Base-by-base conservation (phyloP, 2,888 invertebrate genomes). In the Hartigia nigra region DNA sequence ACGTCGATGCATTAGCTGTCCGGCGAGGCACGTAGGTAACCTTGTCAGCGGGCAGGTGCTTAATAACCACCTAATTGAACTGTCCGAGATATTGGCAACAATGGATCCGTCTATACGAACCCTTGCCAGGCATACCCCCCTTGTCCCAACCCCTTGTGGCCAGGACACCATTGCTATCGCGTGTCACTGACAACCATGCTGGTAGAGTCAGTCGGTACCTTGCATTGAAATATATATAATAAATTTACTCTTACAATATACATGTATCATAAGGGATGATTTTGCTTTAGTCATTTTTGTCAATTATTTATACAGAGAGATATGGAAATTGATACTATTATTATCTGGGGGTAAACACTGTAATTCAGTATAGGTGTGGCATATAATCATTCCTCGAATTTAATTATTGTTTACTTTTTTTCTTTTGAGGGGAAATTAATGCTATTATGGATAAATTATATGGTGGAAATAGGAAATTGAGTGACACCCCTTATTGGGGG, bases 1-100 rank as follows among this genome's bases (percentile, higher is more conserved):
- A 34, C 72, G 72, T 72, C 31, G 32, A 23, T 72, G 72, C 72
- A 72, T 72, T 72, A 72, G 72, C 72, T 72, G 72, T 78, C 81
- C 84, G 85, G 83, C 84, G 84, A 84, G 86, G 86, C 86, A 83
- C 83, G 81, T 81, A 81, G 83, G 78, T 84, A 84, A 86, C 84
- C 84, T 85, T 87, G 86, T 86, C 84, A 84, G 85, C 78, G 82
- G 81, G 83, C 83, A 82, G 85, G 82, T 86, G 85, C 87, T 88
- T 87, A 86, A 88, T 89, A 89, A 88, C 85, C 85, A 86, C 82
- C 84, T 89, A 88, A 89, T 90, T 88, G 88, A 88, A 88, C 87
- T 86, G 86, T 84, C 85, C 82, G 85, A 86, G 84, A 84, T 89
- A 88, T 86, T 86, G 84, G 85, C 81, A 84, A 85, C 86, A 84